These are phyloP conservation scores for Orchesella flavescens DNA, from an alignment of 2,888 invertebrate species.

Conservation along the genomic window DNA sequence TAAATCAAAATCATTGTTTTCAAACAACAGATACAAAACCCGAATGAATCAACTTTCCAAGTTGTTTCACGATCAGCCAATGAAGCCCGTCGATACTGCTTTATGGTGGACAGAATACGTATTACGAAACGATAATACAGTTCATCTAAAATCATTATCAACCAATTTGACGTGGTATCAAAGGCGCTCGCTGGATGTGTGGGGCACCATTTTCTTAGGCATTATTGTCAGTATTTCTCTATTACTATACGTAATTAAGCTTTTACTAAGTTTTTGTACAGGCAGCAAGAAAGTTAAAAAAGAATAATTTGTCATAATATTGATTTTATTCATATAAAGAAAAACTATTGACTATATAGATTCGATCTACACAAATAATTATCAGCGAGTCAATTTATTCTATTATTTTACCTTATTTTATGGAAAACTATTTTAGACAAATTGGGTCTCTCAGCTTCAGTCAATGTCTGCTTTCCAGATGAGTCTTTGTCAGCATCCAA, in stretches of 20 bases:
- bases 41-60: neutral
- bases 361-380: neutral
- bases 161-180: conserved; percentile 56
- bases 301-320: neutral
- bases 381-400: neutral
- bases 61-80: conserved; percentile 30
- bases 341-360: too few species aligned
- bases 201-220: conserved; percentile 39
- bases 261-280: neutral
- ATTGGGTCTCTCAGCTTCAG: neutral
- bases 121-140: conserved; percentile 48
- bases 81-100: conserved; percentile 63
- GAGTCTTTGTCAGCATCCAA: neutral
- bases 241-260: neutral
- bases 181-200: conserved; percentile 62
- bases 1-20: too few species aligned
- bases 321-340: neutral
- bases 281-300: neutral
- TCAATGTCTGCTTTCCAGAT: neutral
- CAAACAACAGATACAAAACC: too few species aligned
- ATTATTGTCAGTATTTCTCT: neutral
- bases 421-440: conserved; percentile 47
- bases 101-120: conserved; percentile 67
- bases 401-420: conserved; percentile 51
- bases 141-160: conserved; percentile 41